These are phyloP conservation scores for Polypedilum pembai DNA, from an alignment of 1,140 invertebrate species.

Conservation along the genomic window DNA sequence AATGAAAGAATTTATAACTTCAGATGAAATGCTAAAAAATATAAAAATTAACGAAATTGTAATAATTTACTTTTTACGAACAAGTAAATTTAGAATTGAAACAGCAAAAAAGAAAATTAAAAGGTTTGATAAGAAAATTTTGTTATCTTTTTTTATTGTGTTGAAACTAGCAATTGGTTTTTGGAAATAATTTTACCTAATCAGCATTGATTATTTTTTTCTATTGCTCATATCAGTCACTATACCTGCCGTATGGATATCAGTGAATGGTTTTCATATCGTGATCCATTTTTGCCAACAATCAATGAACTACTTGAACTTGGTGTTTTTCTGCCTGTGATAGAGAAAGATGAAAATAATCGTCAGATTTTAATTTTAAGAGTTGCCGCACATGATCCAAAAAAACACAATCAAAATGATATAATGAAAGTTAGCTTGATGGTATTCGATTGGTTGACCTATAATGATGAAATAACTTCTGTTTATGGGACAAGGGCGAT, in stretches of 20 bases:
- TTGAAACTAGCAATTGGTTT: not conserved
- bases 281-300: conserved; percentile 51
- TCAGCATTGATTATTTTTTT: not conserved
- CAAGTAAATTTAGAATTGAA: not conserved
- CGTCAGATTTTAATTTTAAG: conserved; percentile 51
- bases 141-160: not conserved
- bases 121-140: not conserved
- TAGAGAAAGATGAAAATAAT: conserved; percentile 46
- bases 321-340: conserved; percentile 53
- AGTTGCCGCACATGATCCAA: conserved; percentile 50
- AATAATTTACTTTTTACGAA: not conserved
- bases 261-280: conserved; percentile 53
- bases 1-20: not conserved
- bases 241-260: conserved; percentile 47
- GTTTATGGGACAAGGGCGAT: conserved; percentile 52
- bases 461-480: conserved; percentile 46
- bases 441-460: conserved; percentile 49
- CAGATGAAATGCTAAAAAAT: not conserved
- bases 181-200: not conserved
- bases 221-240: conserved; percentile 42
- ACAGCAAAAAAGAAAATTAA: conserved; percentile 7
- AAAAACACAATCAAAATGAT: conserved; percentile 48
- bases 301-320: conserved; percentile 51
- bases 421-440: conserved; percentile 53
- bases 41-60: not conserved